A percentile compares a stretch with the other conserved stretches of the same genome.
These are phyloP conservation scores for Heterodera carotae DNA, from an alignment of 1,140 invertebrate genomes.

Conservation along the genomic window DNA sequence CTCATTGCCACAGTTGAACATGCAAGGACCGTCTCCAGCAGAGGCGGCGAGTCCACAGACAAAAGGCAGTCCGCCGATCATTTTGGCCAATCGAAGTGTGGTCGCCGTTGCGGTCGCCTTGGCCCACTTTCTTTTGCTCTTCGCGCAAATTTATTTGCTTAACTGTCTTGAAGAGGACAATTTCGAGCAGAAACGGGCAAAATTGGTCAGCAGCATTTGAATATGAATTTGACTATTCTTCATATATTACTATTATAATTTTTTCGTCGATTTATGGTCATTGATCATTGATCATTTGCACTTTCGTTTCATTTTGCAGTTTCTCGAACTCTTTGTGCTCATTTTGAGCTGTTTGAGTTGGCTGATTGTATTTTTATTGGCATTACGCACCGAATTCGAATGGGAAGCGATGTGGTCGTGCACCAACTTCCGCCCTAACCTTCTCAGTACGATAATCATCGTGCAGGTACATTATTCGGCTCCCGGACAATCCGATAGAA, in stretches of 20 bases:
- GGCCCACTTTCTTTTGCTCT: conserved; percentile 21
- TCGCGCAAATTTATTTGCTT: conserved; percentile 23
- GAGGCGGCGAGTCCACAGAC: not conserved
- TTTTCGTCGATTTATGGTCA: no score
- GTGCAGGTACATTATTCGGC: no score
- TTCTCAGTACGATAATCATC: conserved; percentile 24
- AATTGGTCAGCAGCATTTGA: conserved; percentile 14
- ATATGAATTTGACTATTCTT: not conserved
- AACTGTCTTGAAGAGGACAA: conserved; percentile 30
- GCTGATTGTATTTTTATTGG: conserved; percentile 25
- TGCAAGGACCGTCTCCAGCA: conserved; percentile 4
- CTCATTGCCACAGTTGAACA: conserved; percentile 6
- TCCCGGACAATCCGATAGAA: no score
- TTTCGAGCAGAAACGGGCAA: conserved; percentile 19
- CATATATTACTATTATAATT: no score
- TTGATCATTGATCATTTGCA: no score
- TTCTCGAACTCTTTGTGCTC: conserved; percentile 23
- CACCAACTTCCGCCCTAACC: conserved; percentile 22
- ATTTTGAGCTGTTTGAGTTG: conserved; percentile 18
- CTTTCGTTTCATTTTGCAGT: conserved; percentile 10
- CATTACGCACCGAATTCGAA: conserved; percentile 21
- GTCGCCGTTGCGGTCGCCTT: conserved; percentile 22
- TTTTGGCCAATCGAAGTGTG: conserved; percentile 21
- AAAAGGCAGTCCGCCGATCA: conserved; percentile 1
- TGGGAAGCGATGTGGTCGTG: conserved; percentile 23